Evolutionary conservation across 2,113 vertebrate genomes (phyloP).

Genomic region (Aspidoscelis tigris): DNA sequence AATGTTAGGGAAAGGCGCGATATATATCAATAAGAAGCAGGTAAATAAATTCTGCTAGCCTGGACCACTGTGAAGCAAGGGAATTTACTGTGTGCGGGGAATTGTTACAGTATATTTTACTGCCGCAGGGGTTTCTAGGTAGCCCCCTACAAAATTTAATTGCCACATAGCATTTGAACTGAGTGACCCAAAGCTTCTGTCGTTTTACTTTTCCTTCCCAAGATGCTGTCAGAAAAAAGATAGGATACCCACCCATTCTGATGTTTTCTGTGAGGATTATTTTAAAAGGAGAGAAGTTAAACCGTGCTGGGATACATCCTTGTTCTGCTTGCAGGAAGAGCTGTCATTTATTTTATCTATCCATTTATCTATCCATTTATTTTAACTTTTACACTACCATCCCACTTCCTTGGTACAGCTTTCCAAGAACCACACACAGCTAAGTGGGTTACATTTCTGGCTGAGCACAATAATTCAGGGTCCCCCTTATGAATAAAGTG

Average conservation of each 20-base stretch:
- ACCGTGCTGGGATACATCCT: slow-evolving; percentile 48
- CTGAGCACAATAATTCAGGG: slow-evolving; percentile 21
- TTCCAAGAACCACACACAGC: background rate
- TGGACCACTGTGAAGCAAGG: background rate
- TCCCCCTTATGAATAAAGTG: slow-evolving; percentile 53
- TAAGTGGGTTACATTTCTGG: background rate
- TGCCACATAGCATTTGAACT: background rate
- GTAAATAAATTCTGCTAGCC: background rate
- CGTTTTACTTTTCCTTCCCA: background rate
- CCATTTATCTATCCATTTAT: background rate
- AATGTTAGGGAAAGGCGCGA: no score
- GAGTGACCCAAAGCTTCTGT: background rate
- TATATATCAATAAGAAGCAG: background rate
- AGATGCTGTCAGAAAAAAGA: background rate
- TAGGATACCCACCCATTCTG: background rate
- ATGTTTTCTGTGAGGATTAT: background rate
- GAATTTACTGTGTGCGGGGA: background rate
- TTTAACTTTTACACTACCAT: slow-evolving; percentile 2
- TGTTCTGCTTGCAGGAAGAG: slow-evolving; percentile 53
- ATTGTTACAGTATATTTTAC: background rate
- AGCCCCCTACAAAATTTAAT: background rate
- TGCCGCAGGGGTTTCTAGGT: background rate
- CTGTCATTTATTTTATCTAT: slow-evolving; percentile 5
- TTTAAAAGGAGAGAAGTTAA: slow-evolving; percentile 1
- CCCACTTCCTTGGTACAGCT: background rate